Evolutionary conservation across 2,888 invertebrate genomes (phyloP).

Genomic region (Pecten maximus): DNA sequence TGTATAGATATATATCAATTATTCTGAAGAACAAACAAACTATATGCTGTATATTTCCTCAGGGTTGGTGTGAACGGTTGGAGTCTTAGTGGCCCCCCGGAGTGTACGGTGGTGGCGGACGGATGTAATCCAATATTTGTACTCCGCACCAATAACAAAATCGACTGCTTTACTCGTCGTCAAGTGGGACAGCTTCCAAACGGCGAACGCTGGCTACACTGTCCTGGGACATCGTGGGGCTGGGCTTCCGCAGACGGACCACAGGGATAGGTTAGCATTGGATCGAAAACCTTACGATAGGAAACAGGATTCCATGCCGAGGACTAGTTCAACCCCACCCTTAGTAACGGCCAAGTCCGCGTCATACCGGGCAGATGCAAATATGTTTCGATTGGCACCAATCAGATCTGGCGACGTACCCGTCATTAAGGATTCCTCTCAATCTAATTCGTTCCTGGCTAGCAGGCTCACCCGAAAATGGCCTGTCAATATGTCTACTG

Average conservation of each 20-base stretch:
- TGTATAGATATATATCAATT: too few species aligned
- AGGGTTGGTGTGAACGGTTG: neutral
- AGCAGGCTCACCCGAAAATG: neutral
- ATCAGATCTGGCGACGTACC: neutral
- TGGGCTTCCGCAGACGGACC: neutral
- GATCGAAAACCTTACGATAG: neutral
- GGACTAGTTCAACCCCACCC: neutral
- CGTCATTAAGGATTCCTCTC: neutral
- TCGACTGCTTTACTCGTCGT: constrained; percentile 10
- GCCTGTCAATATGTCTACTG: neutral
- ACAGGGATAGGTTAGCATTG: neutral
- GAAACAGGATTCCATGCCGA: neutral
- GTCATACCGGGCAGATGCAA: neutral
- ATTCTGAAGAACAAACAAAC: too few species aligned
- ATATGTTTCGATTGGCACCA: neutral
- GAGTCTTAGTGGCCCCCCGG: neutral
- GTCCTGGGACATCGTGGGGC: neutral
- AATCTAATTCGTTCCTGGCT: neutral
- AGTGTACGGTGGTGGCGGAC: neutral
- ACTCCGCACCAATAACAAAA: neutral
- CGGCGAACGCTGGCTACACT: neutral
- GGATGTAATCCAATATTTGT: neutral
- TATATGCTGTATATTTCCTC: neutral
- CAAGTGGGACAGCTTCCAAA: neutral
- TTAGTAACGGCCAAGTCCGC: neutral